Conservation (phyloP, 2,888 invertebrate genomes). For the Empis livida region DNA sequence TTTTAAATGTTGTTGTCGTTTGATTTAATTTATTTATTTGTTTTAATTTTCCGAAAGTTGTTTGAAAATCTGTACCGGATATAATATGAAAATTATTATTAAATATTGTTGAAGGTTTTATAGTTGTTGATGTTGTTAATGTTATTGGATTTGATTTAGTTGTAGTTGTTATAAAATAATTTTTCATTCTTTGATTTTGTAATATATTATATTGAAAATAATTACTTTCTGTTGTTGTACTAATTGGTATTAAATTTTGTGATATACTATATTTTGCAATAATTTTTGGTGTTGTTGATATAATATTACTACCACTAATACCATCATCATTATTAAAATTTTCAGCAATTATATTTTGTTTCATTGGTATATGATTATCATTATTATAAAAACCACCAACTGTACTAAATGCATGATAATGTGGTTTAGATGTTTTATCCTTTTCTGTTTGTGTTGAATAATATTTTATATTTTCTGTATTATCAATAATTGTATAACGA, state of each 20-base stretch:
- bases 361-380: conserved; percentile 11
- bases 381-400: conserved; percentile 47
- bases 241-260: conserved; percentile 3
- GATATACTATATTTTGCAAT: conserved; percentile 27
- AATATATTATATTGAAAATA: conserved; percentile 33
- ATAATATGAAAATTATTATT: conserved; percentile 23
- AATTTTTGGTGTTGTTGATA: conserved; percentile 16
- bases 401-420: conserved; percentile 41
- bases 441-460: conserved; percentile 20
- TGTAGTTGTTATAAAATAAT: conserved; percentile 20
- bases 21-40: too few species aligned
- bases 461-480: neutral
- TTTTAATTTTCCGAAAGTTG: too few species aligned
- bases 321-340: conserved; percentile 2
- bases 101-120: conserved; percentile 15
- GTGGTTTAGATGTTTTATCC: conserved; percentile 41
- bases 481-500: neutral
- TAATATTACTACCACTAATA: neutral
- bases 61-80: conserved; percentile 21
- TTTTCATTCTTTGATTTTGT: conserved; percentile 34
- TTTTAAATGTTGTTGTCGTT: too few species aligned
- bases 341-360: conserved; percentile 5
- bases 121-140: conserved; percentile 9
- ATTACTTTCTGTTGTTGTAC: conserved; percentile 29
- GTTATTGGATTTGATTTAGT: conserved; percentile 6